Conservation (phyloP, 2,113 vertebrate genomes). For the Papio anubis region DNA sequence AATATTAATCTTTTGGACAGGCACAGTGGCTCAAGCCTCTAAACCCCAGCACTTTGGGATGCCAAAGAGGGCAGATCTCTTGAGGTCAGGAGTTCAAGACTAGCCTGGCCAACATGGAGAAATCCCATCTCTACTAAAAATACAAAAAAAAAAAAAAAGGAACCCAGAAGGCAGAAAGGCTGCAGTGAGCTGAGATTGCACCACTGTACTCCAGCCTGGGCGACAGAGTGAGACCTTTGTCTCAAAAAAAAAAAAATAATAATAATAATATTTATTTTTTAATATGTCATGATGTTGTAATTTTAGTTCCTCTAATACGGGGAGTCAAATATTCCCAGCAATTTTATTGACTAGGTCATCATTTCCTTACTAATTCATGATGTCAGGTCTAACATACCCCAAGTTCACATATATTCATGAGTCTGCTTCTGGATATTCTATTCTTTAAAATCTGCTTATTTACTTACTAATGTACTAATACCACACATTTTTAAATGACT, state of each 20-base stretch:
- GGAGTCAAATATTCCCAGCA: conserved; percentile 15
- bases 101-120: no score
- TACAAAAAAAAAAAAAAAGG: no score
- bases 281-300: not conserved
- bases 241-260: no score
- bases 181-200: no score
- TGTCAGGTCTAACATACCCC: not conserved
- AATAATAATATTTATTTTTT: conserved; percentile 1
- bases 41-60: no score
- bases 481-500: not conserved
- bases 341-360: not conserved
- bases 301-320: not conserved
- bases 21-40: no score
- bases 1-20: not conserved
- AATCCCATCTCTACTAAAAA: no score
- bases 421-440: not conserved
- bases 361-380: not conserved
- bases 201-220: no score
- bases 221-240: no score
- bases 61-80: no score
- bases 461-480: not conserved
- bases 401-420: not conserved
- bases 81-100: no score
- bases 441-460: conserved; percentile 17
- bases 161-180: no score